These are phyloP conservation scores for Dermochelys coriacea DNA, from an alignment of 2,797 vertebrate genomes.

Conservation along the genomic window DNA sequence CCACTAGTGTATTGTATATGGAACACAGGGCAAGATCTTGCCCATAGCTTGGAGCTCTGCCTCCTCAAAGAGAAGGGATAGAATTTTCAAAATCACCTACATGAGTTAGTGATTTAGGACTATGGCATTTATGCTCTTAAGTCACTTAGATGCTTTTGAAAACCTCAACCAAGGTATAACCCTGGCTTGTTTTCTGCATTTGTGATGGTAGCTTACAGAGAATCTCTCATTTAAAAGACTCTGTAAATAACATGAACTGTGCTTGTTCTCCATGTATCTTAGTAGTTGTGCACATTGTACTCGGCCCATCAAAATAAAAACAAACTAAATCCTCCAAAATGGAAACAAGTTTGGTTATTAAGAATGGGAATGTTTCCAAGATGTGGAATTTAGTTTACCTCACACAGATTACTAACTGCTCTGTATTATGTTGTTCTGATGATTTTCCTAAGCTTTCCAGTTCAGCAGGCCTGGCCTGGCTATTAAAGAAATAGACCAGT, in stretches of 20 bases:
- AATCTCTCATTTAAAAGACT: neutral
- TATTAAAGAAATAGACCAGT: conserved; percentile 32
- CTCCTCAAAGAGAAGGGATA: neutral
- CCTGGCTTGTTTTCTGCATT: neutral
- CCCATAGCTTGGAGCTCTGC: neutral
- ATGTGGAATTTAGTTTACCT: conserved; percentile 36
- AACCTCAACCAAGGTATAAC: neutral
- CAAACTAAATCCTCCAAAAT: neutral
- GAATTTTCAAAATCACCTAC: neutral
- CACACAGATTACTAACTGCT: conserved; percentile 4
- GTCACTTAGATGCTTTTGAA: neutral
- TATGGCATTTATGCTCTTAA: neutral
- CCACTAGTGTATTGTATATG: neutral
- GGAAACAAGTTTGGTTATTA: neutral
- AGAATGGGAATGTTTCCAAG: neutral
- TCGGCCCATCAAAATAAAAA: neutral
- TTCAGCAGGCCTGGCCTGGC: conserved; percentile 15
- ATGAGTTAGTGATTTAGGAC: neutral
- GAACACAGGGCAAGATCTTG: neutral
- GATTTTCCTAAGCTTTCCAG: conserved; percentile 2
- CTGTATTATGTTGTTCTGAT: neutral
- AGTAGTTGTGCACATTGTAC: neutral
- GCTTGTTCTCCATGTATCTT: neutral
- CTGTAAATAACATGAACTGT: fast-evolving
- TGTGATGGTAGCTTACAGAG: neutral